A percentile compares a stretch with the other conserved stretches of the same genome.
Evolutionary conservation across 2,888 invertebrate species (phyloP).

Genomic region (Stomorhina lunata): DNA sequence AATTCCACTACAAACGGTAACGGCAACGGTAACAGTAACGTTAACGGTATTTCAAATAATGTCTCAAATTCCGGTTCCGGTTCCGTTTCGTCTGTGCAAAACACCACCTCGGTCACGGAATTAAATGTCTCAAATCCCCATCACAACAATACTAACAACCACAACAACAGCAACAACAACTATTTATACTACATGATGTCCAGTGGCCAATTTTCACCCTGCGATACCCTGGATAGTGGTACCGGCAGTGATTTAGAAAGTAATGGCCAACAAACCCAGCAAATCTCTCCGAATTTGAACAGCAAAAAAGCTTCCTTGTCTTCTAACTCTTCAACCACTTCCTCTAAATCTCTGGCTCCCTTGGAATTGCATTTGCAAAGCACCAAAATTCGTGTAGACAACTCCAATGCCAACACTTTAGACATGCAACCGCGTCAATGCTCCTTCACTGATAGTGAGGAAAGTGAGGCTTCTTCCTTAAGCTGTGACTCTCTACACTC

Average conservation of each 20-base stretch:
- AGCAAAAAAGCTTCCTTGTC: constrained; percentile 29
- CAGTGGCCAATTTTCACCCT: constrained; percentile 91
- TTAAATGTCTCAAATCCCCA: constrained; percentile 73
- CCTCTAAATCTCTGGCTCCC: constrained; percentile 68
- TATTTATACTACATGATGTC: constrained; percentile 83
- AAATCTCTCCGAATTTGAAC: constrained; percentile 77
- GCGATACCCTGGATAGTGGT: constrained; percentile 90
- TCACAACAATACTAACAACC: no score
- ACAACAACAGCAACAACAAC: no score
- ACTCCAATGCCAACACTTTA: constrained; percentile 5
- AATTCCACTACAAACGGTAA: background rate
- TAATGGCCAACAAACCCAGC: constrained; percentile 77
- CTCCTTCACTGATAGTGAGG: constrained; percentile 82
- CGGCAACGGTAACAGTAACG: constrained; percentile 2
- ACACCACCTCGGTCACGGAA: constrained; percentile 70
- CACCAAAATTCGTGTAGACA: constrained; percentile 73
- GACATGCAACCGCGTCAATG: constrained; percentile 78
- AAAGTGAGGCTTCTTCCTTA: constrained; percentile 86
- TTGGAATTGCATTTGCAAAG: constrained; percentile 78
- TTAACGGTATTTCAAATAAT: constrained; percentile 15
- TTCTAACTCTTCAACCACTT: constrained; percentile 13
- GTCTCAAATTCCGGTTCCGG: constrained; percentile 24
- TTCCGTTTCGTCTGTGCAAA: background rate
- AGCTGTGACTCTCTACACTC: constrained; percentile 91
- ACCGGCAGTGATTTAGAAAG: constrained; percentile 90